Conservation (phyloP, 2,113 vertebrate species). For the Kryptolebias marmoratus region DNA sequence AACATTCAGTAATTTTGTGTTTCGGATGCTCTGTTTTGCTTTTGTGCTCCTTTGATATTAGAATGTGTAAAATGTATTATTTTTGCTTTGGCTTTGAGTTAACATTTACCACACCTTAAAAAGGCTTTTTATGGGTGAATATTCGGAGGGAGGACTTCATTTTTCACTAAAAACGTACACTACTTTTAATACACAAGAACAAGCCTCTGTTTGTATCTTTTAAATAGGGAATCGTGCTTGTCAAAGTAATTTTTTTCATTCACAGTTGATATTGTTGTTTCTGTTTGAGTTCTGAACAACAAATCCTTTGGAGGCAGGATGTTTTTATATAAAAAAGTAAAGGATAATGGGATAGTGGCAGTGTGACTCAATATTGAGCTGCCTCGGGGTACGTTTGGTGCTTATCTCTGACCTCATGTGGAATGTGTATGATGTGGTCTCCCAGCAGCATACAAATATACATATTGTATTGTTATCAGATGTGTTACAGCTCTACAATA, state of each 20-base stretch:
- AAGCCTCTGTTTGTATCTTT: not conserved
- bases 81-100: no score
- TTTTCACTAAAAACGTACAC: no score
- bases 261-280: slow-evolving; percentile 3
- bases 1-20: no score
- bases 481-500: not conserved
- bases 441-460: slow-evolving; percentile 17
- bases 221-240: not conserved
- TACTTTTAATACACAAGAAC: no score
- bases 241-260: slow-evolving; percentile 3
- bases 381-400: slow-evolving; percentile 27
- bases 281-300: slow-evolving; percentile 10
- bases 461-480: slow-evolving; percentile 17
- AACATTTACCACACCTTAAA: no score
- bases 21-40: no score
- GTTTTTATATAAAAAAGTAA: slow-evolving; percentile 49
- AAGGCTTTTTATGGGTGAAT: no score
- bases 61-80: no score
- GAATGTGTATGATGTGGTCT: slow-evolving; percentile 43
- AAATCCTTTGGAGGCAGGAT: slow-evolving; percentile 31
- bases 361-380: slow-evolving; percentile 39
- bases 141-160: no score
- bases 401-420: slow-evolving; percentile 46
- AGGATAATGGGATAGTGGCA: slow-evolving; percentile 41
- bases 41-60: no score